A percentile compares a stretch with the other conserved stretches of the same genome.
Evolutionary conservation across 2,888 invertebrate species (phyloP).

Genomic region (Chydorus sphaericus): DNA sequence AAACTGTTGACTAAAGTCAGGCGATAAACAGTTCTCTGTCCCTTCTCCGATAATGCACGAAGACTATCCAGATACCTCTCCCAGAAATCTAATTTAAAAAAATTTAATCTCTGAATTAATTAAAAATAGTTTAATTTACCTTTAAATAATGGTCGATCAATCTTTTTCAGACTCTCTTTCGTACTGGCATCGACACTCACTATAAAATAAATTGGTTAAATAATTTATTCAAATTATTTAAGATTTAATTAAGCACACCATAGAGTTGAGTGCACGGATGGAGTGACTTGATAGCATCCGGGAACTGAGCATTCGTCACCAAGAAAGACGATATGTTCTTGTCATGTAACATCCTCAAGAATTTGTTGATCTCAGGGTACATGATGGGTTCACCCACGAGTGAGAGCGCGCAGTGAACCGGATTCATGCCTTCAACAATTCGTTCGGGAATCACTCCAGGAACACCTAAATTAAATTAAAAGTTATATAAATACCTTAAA

Average conservation of each 20-base stretch:
- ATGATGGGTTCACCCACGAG: conserved; percentile 44
- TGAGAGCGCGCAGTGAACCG: conserved; percentile 39
- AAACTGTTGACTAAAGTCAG: conserved; percentile 41
- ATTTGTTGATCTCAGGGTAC: conserved; percentile 41
- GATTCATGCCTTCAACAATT: conserved; percentile 34
- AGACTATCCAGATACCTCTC: conserved; percentile 37
- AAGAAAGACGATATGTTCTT: conserved; percentile 39
- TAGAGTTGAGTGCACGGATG: conserved; percentile 41
- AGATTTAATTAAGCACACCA: too few species aligned
- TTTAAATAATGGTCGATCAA: conserved; percentile 39
- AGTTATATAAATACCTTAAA: conserved; percentile 1
- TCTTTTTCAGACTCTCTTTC: conserved; percentile 39
- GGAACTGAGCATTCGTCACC: conserved; percentile 44
- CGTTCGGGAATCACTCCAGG: conserved; percentile 38
- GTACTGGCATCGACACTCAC: conserved; percentile 43
- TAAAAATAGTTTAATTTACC: background rate
- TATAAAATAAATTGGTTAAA: too few species aligned
- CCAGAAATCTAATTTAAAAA: conserved; percentile 37
- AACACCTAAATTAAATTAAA: conserved; percentile 29
- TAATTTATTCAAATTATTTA: too few species aligned
- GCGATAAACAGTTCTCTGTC: conserved; percentile 41
- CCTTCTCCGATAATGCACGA: conserved; percentile 35
- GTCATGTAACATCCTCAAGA: conserved; percentile 34
- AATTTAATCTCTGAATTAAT: too few species aligned
- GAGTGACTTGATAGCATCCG: conserved; percentile 35